These are phyloP conservation scores for Thaumatotibia leucotreta DNA, from an alignment of 1,140 invertebrate species.

Conservation along the genomic window DNA sequence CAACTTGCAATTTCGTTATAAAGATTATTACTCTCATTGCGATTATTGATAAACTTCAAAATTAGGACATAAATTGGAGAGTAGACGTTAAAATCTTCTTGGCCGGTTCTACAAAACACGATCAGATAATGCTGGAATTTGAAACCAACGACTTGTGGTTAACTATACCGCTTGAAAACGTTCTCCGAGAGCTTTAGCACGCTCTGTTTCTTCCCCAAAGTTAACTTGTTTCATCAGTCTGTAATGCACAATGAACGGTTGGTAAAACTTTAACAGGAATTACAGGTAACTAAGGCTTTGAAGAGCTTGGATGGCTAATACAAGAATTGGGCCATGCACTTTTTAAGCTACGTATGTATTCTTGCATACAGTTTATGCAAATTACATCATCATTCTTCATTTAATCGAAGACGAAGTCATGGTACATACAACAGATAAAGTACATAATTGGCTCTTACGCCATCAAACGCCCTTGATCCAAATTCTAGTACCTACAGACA, in stretches of 20 bases:
- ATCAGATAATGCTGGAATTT: slow-evolving; percentile 1
- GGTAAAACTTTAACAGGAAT: too few relatives aligned
- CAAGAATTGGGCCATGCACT: too few relatives aligned
- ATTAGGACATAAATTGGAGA: neutral
- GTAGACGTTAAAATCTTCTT: neutral
- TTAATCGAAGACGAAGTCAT: neutral
- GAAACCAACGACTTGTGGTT: neutral
- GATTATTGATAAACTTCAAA: neutral
- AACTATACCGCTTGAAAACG: neutral
- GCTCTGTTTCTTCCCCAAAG: neutral
- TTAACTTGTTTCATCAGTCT: neutral
- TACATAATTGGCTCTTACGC: neutral
- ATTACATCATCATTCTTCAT: neutral
- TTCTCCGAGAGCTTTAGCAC: neutral
- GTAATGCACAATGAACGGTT: too few relatives aligned
- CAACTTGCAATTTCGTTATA: neutral
- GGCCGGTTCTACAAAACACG: neutral
- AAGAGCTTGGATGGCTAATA: too few relatives aligned
- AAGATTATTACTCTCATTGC: neutral
- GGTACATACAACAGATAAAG: neutral
- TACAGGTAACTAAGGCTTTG: too few relatives aligned
- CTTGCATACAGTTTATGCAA: too few relatives aligned
- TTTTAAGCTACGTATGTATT: too few relatives aligned
- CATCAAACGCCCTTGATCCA: slow-evolving; percentile 2
- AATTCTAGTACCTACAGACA: too few relatives aligned